Base-by-base conservation (phyloP, 1,140 invertebrate genomes). In the Eueides isabella region DNA sequence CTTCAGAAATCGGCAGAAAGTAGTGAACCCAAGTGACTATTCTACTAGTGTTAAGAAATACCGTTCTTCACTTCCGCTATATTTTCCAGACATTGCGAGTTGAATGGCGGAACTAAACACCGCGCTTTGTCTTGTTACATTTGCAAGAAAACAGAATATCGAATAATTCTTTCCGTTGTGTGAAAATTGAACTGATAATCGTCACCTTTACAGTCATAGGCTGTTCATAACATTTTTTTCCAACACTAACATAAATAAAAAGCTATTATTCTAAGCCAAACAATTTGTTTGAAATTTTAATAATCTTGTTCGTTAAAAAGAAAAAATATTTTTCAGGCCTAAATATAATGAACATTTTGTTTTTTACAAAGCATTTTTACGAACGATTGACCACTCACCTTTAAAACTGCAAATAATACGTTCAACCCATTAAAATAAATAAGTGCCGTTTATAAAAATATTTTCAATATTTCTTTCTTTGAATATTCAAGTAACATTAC, bases 271-370 rank as follows among this genome's bases (percentile, higher is more conserved):
- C 48, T 55, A 26, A 19, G n/a, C 48, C 9, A 4, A 23, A 55
- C 48, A 26, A 23, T 26, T 26, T 55, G 19, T 55, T 55, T 55
- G 48, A 55, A 55, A n/a, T 63, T 63, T 63, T 63, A 31, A 63
- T 31, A 63, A 63, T 63, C 61, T 63, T 12, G n/a, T 16, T 63
- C 29, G 30, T 31, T 63, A 29, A 9, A 63, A 63, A 19, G 61
- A 5, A n/a, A 63, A 30, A 30, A 30, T 7, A 2, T 63, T 30
- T 5, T 63, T 63, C 5, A 63, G 30, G 0, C 19, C 29, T 38
- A 38, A 11, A 63, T 5, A n/a, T 63, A 63, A 63, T 19, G 28
- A 63, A 28, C 16, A n/a, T 63, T 55, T 55, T 26, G 48, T 55
- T 55, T 9, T 23, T 55, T 55, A 23, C 48, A 55, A 23, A 55